Evolutionary conservation across 2,797 vertebrate species (phyloP), one percentile per base, ranked within the genome.

Genomic region (Xiphophorus birchmanni): DNA sequence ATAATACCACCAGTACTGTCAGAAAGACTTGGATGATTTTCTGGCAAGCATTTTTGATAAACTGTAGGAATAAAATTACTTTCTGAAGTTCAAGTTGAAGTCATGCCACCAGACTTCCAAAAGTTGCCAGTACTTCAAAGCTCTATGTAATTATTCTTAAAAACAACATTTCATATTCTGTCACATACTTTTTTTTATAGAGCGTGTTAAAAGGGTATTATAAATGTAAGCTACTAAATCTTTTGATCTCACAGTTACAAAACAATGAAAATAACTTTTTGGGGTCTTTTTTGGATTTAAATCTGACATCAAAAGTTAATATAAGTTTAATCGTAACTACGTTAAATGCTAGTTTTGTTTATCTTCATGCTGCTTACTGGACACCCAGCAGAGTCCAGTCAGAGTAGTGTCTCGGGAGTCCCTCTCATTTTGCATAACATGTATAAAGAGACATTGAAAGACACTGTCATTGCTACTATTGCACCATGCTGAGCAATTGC

Each of bases 391-490:
- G 75, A 76, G 78, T 87, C 85, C 83, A 74, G 74, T 73, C 63
- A 71, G 82, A 84, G 86, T 42, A 48, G 76, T 72, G 69, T 81
- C 74, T 80, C 86, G 58, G 60, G 80, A 77, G 80, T 87, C 82
- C 87, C 88, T 92, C 54, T 93, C 82, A 91, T 92, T 94, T 93
- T 45, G 84, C 81, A 86, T 89, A 92, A 86, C 85, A 89, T 87
- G 85, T 87, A 87, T 90, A 92, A 92, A 88, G 87, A 88, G 74
- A 90, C 89, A 90, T 84, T 92, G 91, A 93, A 92, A 90, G 88
- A 91, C 52, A 89, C 91, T 90, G 88, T 91, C 88, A 89, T 93
- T 93, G 91, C 91, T 85, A 83, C 86, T 85, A 89, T 93, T 93
- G 91, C 88, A 21, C 92, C 89, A 91, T 92, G 83, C 87, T 79